Base-by-base conservation (phyloP, 2,888 invertebrate species). In the Tachystola acroxantha region DNA sequence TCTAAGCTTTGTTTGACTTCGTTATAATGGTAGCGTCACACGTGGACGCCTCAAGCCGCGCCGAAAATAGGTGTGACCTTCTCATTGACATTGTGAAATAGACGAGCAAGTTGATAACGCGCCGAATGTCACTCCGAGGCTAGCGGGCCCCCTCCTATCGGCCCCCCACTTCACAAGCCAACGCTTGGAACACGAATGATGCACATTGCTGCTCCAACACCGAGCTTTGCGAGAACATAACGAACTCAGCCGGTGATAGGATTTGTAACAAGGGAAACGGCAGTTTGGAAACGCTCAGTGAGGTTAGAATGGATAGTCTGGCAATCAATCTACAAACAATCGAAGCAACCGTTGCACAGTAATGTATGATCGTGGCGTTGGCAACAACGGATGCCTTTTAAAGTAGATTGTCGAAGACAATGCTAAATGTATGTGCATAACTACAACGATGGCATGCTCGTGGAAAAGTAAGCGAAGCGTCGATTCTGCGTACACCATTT, bases 1-100 rank as follows among this genome's bases (percentile, higher is more conserved):
- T 24, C 10, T 9, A 25, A 26, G 10, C 12, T 31, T 25, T 11
- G 24, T 34, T 33, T n/a, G 24, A 30, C 29, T 22, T 28, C 24
- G 24, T 36, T 25, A 32, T 22, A 35, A 35, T 14, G 24, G 5
- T 42, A 46, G 36, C 45, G 54, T 62, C 62, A 69, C 70, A 68
- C 72, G 68, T 77, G 74, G 68, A 64, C 63, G 61, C 59, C 63
- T 64, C 64, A 45, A 47, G 43, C 59, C 64, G 56, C 63, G 62
- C 72, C 79, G 64, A 81, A 82, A 81, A 84, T 80, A 81, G 70
- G 68, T 63, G 73, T 78, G 85, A 82, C 86, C 86, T 86, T 86
- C 85, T 86, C 85, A 85, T 86, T 86, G 86, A 86, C 86, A 86
- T 86, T 86, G 86, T 86, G 85, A 81, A 86, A 86, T 85, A 84